Conservation (phyloP, 2,797 vertebrate genomes). For the Periparus ater region DNA sequence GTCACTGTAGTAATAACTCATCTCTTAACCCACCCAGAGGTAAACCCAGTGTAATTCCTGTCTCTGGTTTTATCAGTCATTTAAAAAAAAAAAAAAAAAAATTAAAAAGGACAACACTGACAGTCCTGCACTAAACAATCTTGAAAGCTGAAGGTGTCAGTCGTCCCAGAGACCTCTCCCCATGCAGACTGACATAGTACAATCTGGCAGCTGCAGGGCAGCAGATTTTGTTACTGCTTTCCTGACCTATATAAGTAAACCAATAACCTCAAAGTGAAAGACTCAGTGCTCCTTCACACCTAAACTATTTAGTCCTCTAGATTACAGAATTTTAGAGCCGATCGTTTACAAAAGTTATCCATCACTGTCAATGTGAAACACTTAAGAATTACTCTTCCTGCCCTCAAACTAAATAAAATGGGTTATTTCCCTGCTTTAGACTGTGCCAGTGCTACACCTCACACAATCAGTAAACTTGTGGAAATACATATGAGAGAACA, state of each 20-base stretch:
- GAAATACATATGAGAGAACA: background rate
- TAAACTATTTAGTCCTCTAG: background rate
- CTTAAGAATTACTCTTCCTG: background rate
- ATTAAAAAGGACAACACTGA: background rate
- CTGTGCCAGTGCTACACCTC: background rate
- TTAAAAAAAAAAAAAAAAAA: background rate
- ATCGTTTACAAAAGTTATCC: background rate
- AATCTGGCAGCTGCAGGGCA: constrained; percentile 25
- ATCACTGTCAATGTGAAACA: background rate
- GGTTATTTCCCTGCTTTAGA: background rate
- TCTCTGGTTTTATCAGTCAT: background rate
- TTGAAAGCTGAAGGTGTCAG: background rate
- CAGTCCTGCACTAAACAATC: background rate
- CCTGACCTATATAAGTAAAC: constrained; percentile 19
- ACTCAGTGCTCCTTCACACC: background rate
- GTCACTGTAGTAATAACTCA: background rate
- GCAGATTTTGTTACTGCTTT: constrained; percentile 25
- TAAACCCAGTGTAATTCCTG: background rate
- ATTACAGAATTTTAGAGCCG: background rate
- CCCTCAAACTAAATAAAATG: background rate
- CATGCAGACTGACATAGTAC: background rate
- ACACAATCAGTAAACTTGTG: background rate
- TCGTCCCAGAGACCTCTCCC: background rate
- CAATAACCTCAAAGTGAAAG: constrained; percentile 15
- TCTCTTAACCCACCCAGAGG: background rate